A percentile compares a stretch with the other conserved stretches of the same genome.
These are phyloP conservation scores for Catharus fuscescens DNA, from an alignment of 2,113 vertebrate species.

Conservation along the genomic window DNA sequence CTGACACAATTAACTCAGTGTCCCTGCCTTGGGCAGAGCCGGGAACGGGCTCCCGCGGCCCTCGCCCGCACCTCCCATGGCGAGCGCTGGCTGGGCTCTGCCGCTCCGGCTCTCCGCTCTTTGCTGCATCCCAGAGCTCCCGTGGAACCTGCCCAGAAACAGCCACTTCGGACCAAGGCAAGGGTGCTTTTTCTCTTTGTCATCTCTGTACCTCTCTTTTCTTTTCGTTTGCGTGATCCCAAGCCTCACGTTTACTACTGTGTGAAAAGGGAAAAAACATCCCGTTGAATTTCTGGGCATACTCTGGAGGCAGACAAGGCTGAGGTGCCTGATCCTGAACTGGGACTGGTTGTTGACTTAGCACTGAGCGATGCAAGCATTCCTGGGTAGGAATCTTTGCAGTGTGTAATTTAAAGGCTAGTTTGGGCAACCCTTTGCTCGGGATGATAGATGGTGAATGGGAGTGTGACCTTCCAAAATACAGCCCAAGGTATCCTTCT, in stretches of 20 bases:
- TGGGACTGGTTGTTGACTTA: accelerated
- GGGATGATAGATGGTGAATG: not conserved
- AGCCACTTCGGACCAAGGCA: not conserved
- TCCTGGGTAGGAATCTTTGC: not conserved
- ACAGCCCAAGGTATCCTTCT: not conserved
- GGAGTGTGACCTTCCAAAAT: not conserved
- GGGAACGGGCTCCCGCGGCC: not conserved
- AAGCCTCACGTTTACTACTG: not conserved
- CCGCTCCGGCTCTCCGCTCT: not conserved
- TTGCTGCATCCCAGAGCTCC: accelerated
- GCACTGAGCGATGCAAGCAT: not conserved
- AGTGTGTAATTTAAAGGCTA: not conserved
- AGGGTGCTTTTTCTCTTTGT: not conserved
- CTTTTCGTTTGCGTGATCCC: not conserved
- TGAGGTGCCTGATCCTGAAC: not conserved
- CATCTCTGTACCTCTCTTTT: not conserved
- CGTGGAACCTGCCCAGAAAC: not conserved
- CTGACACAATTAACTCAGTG: not conserved
- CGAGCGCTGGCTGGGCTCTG: not conserved
- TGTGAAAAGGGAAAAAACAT: not conserved
- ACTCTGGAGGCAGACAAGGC: accelerated
- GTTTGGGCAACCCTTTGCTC: not conserved
- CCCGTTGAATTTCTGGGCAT: not conserved
- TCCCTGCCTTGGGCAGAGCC: not conserved
- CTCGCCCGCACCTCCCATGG: not conserved